phyloP scores from a whole-genome alignment of 1,140 invertebrate species.

The Sycobia sp. region DNA sequence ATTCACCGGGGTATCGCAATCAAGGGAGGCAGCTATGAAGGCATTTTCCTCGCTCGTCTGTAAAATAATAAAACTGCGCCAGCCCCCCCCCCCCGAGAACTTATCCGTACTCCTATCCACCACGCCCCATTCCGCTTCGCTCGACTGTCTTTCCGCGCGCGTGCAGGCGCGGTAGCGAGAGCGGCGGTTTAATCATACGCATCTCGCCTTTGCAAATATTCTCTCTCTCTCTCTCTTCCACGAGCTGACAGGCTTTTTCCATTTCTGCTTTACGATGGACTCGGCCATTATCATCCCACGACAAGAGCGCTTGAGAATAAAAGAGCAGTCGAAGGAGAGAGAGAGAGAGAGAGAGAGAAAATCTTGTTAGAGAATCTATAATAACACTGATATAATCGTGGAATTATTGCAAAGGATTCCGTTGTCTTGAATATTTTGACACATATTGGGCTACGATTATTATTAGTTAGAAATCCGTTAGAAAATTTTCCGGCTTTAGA shows the following conservation, averaged over 20 bases:
- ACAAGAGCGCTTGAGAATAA: background rate
- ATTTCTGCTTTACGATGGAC: background rate
- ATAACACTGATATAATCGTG: background rate
- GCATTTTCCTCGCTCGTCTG: background rate
- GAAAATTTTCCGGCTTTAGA: no score
- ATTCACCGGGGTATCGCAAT: no score
- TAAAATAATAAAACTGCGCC: constrained; percentile 4
- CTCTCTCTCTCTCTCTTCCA: no score
- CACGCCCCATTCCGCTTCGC: no score
- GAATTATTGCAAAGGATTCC: no score
- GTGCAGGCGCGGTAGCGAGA: background rate
- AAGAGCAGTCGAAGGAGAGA: background rate
- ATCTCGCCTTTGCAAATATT: no score
- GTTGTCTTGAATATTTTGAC: no score
- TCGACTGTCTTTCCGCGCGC: background rate
- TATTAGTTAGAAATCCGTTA: no score
- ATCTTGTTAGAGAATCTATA: background rate
- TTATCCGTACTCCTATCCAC: no score
- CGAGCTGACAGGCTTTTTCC: background rate
- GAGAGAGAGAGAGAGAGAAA: background rate
- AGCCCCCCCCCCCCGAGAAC: no score
- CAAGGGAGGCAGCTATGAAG: background rate
- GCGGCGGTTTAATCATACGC: constrained; percentile 25
- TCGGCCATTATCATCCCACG: background rate
- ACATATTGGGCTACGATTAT: background rate